phyloP scores from a whole-genome alignment of 2,888 invertebrate genomes.

The Nesidiocoris tenuis region DNA sequence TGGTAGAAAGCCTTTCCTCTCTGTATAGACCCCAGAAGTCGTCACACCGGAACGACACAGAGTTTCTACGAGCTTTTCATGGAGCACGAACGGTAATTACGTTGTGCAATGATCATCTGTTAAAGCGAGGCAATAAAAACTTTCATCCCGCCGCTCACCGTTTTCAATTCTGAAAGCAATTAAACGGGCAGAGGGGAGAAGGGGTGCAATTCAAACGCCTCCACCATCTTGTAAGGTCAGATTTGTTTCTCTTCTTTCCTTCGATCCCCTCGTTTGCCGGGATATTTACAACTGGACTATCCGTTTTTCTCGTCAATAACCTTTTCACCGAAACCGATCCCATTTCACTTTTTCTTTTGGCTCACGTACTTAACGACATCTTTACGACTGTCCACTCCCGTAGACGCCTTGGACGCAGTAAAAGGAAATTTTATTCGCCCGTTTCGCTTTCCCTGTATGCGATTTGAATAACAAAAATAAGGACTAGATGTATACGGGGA shows the following conservation, averaged over 20 bases:
- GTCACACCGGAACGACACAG: too few species aligned
- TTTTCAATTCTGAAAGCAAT: not conserved
- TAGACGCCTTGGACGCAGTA: slow-evolving; percentile 36
- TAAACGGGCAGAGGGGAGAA: not conserved
- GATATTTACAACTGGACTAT: not conserved
- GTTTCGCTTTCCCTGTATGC: not conserved
- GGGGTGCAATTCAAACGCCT: not conserved
- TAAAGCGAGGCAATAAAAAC: not conserved
- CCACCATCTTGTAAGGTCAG: not conserved
- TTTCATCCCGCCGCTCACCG: not conserved
- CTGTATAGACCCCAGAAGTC: too few species aligned
- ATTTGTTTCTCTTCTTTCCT: not conserved
- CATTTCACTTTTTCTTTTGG: not conserved
- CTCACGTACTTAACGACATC: slow-evolving; percentile 22
- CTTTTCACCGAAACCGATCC: not conserved
- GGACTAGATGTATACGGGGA: not conserved
- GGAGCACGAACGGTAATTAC: not conserved
- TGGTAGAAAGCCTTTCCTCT: too few species aligned
- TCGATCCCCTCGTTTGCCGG: not conserved
- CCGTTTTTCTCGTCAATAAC: not conserved
- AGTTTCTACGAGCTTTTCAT: too few species aligned
- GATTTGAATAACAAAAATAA: slow-evolving; percentile 43
- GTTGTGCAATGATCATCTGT: not conserved
- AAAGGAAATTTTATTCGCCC: slow-evolving; percentile 38
- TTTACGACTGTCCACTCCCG: slow-evolving; percentile 41